phyloP scores from a whole-genome alignment of 2,888 invertebrate species.

The Microplitis deprimator region DNA sequence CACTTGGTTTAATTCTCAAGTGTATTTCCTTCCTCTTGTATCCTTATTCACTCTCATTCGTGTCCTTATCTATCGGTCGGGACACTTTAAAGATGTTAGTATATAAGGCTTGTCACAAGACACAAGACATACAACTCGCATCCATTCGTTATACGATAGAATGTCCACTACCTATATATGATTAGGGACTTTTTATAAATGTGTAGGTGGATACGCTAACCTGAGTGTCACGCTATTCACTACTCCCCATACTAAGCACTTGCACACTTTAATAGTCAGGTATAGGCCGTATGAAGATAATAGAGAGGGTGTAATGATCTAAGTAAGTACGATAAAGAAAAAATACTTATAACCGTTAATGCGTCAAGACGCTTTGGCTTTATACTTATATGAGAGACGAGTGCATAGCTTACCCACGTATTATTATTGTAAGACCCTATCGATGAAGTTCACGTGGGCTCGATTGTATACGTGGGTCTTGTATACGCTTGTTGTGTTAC shows the following conservation, averaged over 20 bases:
- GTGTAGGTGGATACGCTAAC: conserved; percentile 40
- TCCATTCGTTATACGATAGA: conserved; percentile 18
- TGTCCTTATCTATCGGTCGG: background rate
- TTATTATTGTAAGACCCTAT: conserved; percentile 37
- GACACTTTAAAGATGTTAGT: background rate
- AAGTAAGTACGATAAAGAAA: background rate
- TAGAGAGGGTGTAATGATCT: conserved; percentile 12
- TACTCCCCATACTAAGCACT: conserved; percentile 20
- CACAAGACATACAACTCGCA: background rate
- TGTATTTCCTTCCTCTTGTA: background rate
- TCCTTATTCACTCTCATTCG: background rate
- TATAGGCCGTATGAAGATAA: conserved; percentile 18
- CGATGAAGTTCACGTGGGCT: conserved; percentile 46
- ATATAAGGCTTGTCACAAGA: conserved; percentile 16
- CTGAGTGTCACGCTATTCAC: conserved; percentile 34
- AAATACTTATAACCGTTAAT: conserved; percentile 45
- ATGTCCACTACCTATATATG: conserved; percentile 15
- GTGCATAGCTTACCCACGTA: conserved; percentile 51
- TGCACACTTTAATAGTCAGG: conserved; percentile 24
- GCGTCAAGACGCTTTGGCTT: conserved; percentile 43
- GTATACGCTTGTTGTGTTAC: conserved; percentile 26
- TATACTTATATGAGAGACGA: conserved; percentile 19
- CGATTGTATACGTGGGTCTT: conserved; percentile 12
- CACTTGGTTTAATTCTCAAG: conserved; percentile 1
- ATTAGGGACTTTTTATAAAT: conserved; percentile 22